Evolutionary conservation across 2,888 invertebrate genomes (phyloP), one percentile per base, ranked within the genome.

Genomic region (Drosophila siamana): DNA sequence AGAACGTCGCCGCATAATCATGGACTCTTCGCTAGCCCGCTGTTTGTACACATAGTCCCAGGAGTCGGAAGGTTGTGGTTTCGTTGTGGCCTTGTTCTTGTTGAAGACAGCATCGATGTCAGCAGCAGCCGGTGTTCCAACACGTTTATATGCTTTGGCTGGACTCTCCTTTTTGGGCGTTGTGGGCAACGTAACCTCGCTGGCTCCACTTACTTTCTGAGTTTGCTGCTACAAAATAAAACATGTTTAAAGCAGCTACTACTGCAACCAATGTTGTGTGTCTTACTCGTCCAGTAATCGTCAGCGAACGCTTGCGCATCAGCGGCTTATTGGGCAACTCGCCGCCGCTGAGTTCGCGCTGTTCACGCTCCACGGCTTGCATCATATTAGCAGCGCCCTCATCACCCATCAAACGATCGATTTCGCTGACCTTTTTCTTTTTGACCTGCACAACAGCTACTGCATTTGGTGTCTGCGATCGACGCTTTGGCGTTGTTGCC

Each of bases 341-440:
- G 2, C 86, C 88, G 0, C 83, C 83, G 51, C 89, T 86, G 4
- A 72, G 16, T 54, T 86, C 90, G 0, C 85, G 80, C 46, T 88
- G 80, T 19, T 91, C 89, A 6, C 88, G 93, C 80, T 96, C 96
- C 1, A 97, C 94, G 19, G 96, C 95, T 87, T 96, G 96, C 41
- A 97, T 93, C 95, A 97, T 95, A 91, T 97, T 97, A 1, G 96
- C 95, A 2, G 97, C 97, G 1, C 97, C 97, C 90, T 97, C 97
- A 90, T 97, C 97, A 92, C 96, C 96, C 67, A 97, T 92, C 52
- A 97, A 91, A 66, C 93, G 94, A 85, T 97, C 96, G 55, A 97
- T 94, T 92, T 97, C 97, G 16, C 94, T 93, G 69, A 94, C 93
- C 77, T 93, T 94, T 72, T 94, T 94, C 86, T 94, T 94, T 48